These are phyloP conservation scores for Ammodramus savannarum DNA, from an alignment of 2,113 vertebrate genomes.

Conservation along the genomic window DNA sequence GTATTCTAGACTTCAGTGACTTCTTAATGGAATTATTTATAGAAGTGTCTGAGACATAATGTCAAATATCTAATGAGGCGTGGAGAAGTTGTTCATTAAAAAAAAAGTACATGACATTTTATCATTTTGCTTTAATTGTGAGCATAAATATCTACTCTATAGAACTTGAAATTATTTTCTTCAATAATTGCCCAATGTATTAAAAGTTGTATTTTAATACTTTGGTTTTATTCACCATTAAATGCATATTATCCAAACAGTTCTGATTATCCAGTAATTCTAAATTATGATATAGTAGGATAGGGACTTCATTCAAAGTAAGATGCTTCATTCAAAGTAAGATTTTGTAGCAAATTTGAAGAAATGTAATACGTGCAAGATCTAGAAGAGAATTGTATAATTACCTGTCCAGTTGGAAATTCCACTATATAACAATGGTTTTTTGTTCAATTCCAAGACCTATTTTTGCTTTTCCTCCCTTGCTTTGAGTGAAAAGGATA, in stretches of 20 bases:
- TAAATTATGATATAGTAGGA: neutral
- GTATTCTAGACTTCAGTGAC: neutral
- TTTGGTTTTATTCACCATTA: neutral
- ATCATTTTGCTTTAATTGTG: neutral
- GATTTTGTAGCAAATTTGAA: neutral
- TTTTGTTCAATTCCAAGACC: neutral
- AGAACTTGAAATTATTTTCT: neutral
- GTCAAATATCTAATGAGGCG: neutral
- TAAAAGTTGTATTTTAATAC: neutral
- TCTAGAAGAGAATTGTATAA: neutral
- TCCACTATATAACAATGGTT: neutral
- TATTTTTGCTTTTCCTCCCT: neutral
- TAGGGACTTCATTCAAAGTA: neutral
- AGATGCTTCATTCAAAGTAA: neutral
- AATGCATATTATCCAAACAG: neutral
- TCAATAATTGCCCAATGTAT: neutral
- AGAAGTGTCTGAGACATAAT: neutral
- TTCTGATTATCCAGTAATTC: neutral
- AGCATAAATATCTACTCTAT: neutral
- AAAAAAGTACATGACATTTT: neutral
- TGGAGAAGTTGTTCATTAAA: neutral
- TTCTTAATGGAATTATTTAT: constrained; percentile 31
- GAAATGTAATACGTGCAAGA: neutral
- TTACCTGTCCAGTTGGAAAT: neutral
- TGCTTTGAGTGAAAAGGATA: neutral